A percentile compares a stretch with the other conserved stretches of the same genome.
Evolutionary conservation across 2,888 invertebrate genomes (phyloP).

Genomic region (Epinotia brunnichana): DNA sequence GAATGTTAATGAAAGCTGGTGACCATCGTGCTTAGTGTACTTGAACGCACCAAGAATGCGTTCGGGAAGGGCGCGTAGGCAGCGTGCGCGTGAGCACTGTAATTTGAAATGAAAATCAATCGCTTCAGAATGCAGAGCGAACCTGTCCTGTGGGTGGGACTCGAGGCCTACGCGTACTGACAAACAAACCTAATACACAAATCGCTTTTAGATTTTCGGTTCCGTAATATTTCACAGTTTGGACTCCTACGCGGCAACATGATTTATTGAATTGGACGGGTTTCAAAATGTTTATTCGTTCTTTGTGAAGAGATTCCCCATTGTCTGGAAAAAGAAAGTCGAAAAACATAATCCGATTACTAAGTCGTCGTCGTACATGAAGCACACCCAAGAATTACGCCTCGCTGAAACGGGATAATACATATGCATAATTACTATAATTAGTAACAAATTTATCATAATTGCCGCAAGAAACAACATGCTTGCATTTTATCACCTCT

Average conservation of each 20-base stretch:
- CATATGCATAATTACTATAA: constrained; percentile 38
- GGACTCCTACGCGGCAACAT: constrained; percentile 40
- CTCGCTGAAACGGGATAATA: constrained; percentile 30
- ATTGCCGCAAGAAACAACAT: constrained; percentile 47
- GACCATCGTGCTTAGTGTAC: constrained; percentile 60
- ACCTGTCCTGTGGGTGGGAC: constrained; percentile 76
- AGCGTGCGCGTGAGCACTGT: constrained; percentile 62
- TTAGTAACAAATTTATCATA: constrained; percentile 40
- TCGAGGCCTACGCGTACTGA: constrained; percentile 65
- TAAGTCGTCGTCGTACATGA: not conserved
- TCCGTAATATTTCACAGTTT: constrained; percentile 42
- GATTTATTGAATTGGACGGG: constrained; percentile 42
- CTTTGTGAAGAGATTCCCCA: constrained; percentile 22
- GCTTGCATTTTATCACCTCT: constrained; percentile 58
- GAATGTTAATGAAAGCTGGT: constrained; percentile 62
- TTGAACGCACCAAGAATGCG: constrained; percentile 69
- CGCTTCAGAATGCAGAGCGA: constrained; percentile 70
- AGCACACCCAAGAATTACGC: not conserved
- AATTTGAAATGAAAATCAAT: constrained; percentile 80
- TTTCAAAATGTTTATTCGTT: constrained; percentile 34
- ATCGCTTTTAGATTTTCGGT: constrained; percentile 58
- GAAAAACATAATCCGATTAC: constrained; percentile 22
- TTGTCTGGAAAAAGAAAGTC: constrained; percentile 44
- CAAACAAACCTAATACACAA: constrained; percentile 59
- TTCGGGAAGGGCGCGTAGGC: constrained; percentile 69